Conservation (phyloP, 2,113 vertebrate genomes). For the Pheucticus melanocephalus region DNA sequence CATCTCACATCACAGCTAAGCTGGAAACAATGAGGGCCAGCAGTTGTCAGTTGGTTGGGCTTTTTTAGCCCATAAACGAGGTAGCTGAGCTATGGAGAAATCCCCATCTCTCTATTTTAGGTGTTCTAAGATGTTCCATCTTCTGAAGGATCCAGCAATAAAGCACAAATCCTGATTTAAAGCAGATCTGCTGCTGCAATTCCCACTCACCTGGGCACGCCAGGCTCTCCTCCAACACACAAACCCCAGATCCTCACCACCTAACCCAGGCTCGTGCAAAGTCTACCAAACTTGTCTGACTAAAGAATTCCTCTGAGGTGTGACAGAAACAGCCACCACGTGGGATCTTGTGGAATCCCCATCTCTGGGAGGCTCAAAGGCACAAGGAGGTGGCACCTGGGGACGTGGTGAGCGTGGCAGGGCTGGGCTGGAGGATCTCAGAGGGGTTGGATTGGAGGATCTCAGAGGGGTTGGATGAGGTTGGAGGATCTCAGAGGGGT, state of each 20-base stretch:
- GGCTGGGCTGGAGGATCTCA: background rate
- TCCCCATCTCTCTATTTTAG: background rate
- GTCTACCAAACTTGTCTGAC: background rate
- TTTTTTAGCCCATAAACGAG: background rate
- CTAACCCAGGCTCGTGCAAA: background rate
- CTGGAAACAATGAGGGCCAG: background rate
- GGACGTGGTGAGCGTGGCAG: background rate
- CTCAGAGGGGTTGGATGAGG: too few species aligned
- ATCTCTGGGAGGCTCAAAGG: background rate
- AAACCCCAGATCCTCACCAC: background rate
- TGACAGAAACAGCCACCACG: accelerated
- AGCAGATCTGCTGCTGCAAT: background rate
- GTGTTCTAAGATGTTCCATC: background rate
- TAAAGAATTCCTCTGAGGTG: background rate
- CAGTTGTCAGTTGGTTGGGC: background rate
- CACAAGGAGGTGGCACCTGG: background rate
- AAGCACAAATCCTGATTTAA: background rate
- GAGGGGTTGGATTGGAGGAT: background rate
- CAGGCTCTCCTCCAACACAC: background rate
- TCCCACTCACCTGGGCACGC: background rate
- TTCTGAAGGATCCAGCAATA: background rate
- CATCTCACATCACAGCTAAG: background rate
- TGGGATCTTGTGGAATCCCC: background rate
- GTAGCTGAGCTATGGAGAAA: background rate
- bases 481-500: too few species aligned